phyloP scores from a whole-genome alignment of 2,113 vertebrate species.

The Gulo gulo region DNA sequence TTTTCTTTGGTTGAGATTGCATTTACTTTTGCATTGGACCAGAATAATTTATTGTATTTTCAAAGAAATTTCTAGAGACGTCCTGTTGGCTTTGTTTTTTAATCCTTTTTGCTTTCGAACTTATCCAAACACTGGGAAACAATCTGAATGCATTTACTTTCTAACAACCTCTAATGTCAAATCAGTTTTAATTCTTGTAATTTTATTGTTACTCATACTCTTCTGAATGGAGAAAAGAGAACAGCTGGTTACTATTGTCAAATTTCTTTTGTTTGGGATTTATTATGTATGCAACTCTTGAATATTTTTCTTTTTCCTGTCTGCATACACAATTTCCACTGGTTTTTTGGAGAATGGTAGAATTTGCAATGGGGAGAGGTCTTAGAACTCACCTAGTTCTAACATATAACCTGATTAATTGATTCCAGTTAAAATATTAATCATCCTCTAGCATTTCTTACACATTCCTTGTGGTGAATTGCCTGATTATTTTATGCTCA shows the following conservation, averaged over 20 bases:
- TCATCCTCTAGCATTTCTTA: neutral
- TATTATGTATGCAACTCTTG: slow-evolving; percentile 47
- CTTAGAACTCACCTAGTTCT: neutral
- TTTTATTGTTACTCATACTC: slow-evolving; percentile 41
- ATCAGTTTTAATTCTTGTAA: neutral
- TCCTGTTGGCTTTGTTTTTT: neutral
- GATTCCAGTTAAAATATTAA: neutral
- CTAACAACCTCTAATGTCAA: slow-evolving; percentile 14
- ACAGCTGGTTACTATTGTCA: slow-evolving; percentile 55
- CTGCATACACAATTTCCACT: neutral
- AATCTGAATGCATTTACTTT: neutral
- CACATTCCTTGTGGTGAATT: neutral
- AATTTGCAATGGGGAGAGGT: neutral
- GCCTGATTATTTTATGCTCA: neutral
- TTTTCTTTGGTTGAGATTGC: neutral
- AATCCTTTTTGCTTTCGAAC: slow-evolving; percentile 19
- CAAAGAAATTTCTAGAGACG: slow-evolving; percentile 1
- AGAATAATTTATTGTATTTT: slow-evolving; percentile 35
- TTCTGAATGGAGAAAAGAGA: slow-evolving; percentile 36
- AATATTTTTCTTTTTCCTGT: neutral
- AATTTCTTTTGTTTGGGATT: slow-evolving; percentile 54
- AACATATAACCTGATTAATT: neutral
- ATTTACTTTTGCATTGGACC: neutral
- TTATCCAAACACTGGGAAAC: slow-evolving; percentile 10
- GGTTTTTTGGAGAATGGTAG: neutral